Evolutionary conservation across 64 coral and sea anemone genomes (phyloP).

Genomic region (Stichodactyla helianthus): DNA sequence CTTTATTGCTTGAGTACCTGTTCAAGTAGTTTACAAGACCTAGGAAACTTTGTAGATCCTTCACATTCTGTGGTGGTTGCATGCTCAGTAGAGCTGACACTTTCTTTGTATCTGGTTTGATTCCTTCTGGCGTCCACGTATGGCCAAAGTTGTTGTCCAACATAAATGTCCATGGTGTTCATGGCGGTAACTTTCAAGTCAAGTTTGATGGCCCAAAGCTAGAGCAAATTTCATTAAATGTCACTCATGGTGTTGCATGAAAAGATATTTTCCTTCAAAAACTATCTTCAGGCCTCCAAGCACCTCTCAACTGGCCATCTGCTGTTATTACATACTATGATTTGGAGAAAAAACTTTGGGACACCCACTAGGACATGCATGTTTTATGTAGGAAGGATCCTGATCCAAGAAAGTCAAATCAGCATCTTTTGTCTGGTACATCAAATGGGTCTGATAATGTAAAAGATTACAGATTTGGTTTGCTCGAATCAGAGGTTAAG

Average conservation of each 20-base stretch:
- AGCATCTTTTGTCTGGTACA: constrained; percentile 14
- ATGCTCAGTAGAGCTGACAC: too few species aligned
- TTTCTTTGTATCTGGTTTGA: too few species aligned
- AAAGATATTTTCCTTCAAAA: constrained; percentile 16
- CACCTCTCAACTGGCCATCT: constrained; percentile 22
- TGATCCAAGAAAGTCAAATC: constrained; percentile 40
- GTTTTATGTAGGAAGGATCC: constrained; percentile 61
- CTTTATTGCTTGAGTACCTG: too few species aligned
- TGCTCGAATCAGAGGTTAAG: constrained; percentile 36
- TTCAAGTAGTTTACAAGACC: too few species aligned
- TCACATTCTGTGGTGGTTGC: too few species aligned
- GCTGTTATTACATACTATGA: constrained; percentile 36
- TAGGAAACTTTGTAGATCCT: too few species aligned
- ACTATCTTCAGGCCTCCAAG: background rate
- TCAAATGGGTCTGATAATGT: constrained; percentile 25
- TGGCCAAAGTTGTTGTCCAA: constrained; percentile 43
- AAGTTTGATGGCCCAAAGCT: constrained; percentile 65
- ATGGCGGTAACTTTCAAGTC: constrained; percentile 46
- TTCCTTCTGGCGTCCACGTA: too few species aligned
- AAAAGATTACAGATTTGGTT: constrained; percentile 58
- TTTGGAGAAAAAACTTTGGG: constrained; percentile 56
- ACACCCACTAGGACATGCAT: constrained; percentile 55
- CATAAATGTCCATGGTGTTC: constrained; percentile 44
- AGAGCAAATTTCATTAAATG: constrained; percentile 50
- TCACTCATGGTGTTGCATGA: constrained; percentile 44